Conservation (phyloP, 2,888 invertebrate genomes). For the Ophioninae sp. region DNA sequence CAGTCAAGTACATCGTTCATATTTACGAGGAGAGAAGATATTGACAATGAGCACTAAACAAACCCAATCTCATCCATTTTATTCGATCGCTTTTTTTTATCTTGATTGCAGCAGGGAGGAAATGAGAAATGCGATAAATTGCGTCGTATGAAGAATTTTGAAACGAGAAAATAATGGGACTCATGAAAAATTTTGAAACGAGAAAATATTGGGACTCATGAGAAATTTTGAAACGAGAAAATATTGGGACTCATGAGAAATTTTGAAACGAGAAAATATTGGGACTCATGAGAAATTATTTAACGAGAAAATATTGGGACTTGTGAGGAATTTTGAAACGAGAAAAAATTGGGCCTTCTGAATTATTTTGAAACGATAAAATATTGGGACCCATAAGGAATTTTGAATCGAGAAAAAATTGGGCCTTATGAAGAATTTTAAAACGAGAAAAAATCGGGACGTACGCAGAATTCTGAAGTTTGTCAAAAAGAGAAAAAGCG, state of each 20-base stretch:
- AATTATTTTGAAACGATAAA: neutral
- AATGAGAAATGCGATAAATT: neutral
- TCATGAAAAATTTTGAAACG: neutral
- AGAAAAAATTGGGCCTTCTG: neutral
- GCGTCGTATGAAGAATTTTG: neutral
- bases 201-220: neutral
- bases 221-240: neutral
- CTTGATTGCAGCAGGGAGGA: neutral
- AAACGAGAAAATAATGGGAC: neutral
- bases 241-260: neutral
- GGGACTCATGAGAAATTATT: neutral
- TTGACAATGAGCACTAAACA: constrained; percentile 17
- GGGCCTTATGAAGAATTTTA: neutral
- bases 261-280: neutral
- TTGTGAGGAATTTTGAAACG: too few species aligned
- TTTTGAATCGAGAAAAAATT: neutral
- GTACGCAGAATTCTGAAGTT: neutral
- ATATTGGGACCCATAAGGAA: neutral
- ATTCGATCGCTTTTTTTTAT: neutral
- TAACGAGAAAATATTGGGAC: neutral
- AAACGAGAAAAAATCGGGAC: neutral
- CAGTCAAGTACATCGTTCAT: neutral
- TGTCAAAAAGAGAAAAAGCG: neutral
- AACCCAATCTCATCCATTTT: constrained; percentile 18
- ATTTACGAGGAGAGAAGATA: constrained; percentile 13